Percentiles rank a stretch among this genome's conserved stretches.
These are phyloP conservation scores for Platichthys flesus DNA, from an alignment of 2,113 vertebrate species.

Conservation along the genomic window DNA sequence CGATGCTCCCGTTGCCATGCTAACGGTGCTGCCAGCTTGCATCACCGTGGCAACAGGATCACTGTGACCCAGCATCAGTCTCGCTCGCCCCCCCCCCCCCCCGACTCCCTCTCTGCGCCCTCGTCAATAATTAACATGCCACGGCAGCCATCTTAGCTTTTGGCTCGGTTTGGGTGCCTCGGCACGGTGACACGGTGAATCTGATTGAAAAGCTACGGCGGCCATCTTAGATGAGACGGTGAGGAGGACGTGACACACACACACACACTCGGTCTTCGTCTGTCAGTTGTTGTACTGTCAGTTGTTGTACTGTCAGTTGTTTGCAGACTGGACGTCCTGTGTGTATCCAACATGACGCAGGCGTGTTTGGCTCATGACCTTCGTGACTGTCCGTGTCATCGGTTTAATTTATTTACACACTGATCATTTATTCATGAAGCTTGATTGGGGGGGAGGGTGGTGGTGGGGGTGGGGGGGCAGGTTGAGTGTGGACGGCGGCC, in stretches of 20 bases:
- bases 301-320: neutral
- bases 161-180: slow-evolving; percentile 60
- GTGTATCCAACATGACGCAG: slow-evolving; percentile 27
- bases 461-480: neutral
- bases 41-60: slow-evolving; percentile 62
- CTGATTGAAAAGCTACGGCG: slow-evolving; percentile 32
- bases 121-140: slow-evolving; percentile 76
- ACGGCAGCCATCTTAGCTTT: slow-evolving; percentile 76
- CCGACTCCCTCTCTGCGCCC: slow-evolving; percentile 41
- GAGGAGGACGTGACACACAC: slow-evolving; percentile 5
- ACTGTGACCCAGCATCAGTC: slow-evolving; percentile 66
- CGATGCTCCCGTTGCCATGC: slow-evolving; percentile 41
- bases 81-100: slow-evolving; percentile 14
- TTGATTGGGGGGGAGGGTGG: neutral
- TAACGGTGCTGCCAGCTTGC: slow-evolving; percentile 35
- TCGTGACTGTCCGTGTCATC: slow-evolving; percentile 24
- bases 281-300: neutral
- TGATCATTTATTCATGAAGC: slow-evolving; percentile 44
- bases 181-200: neutral
- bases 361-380: slow-evolving; percentile 37
- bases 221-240: slow-evolving; percentile 47
- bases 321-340: slow-evolving; percentile 22
- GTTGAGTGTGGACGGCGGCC: neutral
- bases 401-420: slow-evolving; percentile 46
- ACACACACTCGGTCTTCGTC: too few species aligned